Percentiles rank a stretch among this genome's conserved stretches.
These are phyloP conservation scores for Furcifer pardalis DNA, from an alignment of 2,797 vertebrate genomes.

Conservation along the genomic window DNA sequence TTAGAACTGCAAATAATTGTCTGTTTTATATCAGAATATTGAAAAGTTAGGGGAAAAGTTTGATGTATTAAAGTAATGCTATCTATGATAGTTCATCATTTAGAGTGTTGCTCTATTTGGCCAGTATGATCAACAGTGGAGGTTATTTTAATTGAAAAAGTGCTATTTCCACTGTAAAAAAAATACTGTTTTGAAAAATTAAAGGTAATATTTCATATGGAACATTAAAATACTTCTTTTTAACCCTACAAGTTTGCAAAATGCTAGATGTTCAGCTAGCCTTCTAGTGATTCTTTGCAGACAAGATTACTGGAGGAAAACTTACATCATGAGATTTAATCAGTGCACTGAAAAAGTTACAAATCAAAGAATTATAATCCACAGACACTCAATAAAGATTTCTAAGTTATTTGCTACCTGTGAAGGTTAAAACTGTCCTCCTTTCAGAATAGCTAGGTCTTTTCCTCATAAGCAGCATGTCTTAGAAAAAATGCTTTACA, in stretches of 20 bases:
- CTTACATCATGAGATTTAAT: constrained; percentile 33
- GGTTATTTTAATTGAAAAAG: constrained; percentile 53
- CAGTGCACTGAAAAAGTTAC: constrained; percentile 58
- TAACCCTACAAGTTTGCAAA: constrained; percentile 58
- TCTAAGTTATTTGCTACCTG: constrained; percentile 27
- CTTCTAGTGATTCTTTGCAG: constrained; percentile 41
- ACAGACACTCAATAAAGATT: constrained; percentile 19
- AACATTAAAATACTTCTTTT: constrained; percentile 39
- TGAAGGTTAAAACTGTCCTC: constrained; percentile 44
- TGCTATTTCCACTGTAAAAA: constrained; percentile 47
- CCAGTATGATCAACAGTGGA: constrained; percentile 45
- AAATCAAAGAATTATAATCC: constrained; percentile 48
- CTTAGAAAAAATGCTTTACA: not conserved
- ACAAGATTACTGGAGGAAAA: constrained; percentile 37
- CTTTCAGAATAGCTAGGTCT: constrained; percentile 8
- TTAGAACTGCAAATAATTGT: constrained; percentile 44
- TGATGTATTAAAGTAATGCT: constrained; percentile 58
- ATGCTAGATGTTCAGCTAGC: constrained; percentile 62
- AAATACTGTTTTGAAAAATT: constrained; percentile 44
- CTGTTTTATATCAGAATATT: constrained; percentile 24
- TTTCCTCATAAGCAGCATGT: not conserved
- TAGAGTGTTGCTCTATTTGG: constrained; percentile 37
- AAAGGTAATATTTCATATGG: constrained; percentile 41
- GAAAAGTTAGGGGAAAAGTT: constrained; percentile 30
- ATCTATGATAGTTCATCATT: constrained; percentile 52